Conservation (phyloP, 64 coral and sea anemone species). For the Montipora foliosa region DNA sequence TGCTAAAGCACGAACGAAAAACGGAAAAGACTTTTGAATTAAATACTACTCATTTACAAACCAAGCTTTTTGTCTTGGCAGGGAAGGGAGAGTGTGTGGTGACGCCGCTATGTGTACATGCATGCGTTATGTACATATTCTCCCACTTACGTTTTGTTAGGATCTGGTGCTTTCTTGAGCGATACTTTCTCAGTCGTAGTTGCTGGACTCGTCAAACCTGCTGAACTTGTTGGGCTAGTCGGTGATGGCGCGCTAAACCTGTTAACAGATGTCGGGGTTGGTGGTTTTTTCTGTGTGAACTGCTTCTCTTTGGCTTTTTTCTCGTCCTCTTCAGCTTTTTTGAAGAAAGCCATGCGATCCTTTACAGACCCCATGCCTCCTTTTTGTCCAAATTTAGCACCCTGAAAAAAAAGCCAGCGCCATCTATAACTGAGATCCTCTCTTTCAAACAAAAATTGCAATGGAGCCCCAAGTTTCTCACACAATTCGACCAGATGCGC, state of each 20-base stretch:
- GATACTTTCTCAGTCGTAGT: constrained; percentile 69
- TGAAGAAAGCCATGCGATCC: constrained; percentile 92
- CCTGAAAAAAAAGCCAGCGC: not conserved
- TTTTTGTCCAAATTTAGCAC: constrained; percentile 37
- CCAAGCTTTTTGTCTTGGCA: no score
- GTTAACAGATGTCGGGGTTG: constrained; percentile 24
- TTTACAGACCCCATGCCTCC: constrained; percentile 77
- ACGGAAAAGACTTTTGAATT: no score
- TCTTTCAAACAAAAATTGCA: no score
- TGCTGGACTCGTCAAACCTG: constrained; percentile 37
- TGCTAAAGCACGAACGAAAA: no score
- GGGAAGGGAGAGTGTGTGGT: no score
- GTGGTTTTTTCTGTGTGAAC: constrained; percentile 38
- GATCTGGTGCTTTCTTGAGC: constrained; percentile 93
- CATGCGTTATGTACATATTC: no score
- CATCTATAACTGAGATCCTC: not conserved
- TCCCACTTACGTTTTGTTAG: constrained; percentile 84
- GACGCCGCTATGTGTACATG: no score
- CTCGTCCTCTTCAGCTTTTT: constrained; percentile 81
- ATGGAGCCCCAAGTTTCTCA: no score
- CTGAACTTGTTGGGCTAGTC: not conserved
- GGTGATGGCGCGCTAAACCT: constrained; percentile 25
- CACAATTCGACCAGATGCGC: no score
- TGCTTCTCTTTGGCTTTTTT: constrained; percentile 79
- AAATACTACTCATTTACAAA: no score